These are phyloP conservation scores for Pogoniulus pusillus DNA, from an alignment of 2,797 vertebrate species.

Conservation along the genomic window DNA sequence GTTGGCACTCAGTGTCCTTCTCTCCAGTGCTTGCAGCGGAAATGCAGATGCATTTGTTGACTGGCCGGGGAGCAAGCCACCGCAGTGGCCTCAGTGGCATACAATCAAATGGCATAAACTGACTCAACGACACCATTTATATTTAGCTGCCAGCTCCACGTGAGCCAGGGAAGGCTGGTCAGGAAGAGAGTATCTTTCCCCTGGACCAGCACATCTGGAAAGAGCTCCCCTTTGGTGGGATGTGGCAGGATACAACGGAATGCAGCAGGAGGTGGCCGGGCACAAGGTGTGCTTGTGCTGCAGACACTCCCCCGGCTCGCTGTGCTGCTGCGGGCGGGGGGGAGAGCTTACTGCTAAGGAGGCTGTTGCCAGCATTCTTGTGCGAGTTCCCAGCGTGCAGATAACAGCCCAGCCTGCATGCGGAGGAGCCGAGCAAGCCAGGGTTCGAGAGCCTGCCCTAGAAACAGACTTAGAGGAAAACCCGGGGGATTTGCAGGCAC, in stretches of 20 bases:
- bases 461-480: accelerated
- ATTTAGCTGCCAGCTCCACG: background rate
- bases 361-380: background rate
- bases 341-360: background rate
- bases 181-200: background rate
- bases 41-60: accelerated
- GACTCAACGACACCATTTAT: background rate
- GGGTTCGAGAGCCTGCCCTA: background rate
- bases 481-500: background rate
- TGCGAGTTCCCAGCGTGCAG: accelerated
- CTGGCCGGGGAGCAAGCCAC: background rate
- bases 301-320: accelerated
- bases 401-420: accelerated
- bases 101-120: background rate
- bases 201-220: background rate
- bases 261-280: background rate
- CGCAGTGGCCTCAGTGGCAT: background rate
- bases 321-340: background rate
- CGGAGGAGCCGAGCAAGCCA: background rate
- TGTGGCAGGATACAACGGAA: accelerated
- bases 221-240: background rate
- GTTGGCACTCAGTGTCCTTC: background rate
- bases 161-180: background rate
- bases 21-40: background rate
- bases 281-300: background rate